Conservation (phyloP, 2,888 invertebrate genomes). For the Kuschelorhynchus macadamiae region DNA sequence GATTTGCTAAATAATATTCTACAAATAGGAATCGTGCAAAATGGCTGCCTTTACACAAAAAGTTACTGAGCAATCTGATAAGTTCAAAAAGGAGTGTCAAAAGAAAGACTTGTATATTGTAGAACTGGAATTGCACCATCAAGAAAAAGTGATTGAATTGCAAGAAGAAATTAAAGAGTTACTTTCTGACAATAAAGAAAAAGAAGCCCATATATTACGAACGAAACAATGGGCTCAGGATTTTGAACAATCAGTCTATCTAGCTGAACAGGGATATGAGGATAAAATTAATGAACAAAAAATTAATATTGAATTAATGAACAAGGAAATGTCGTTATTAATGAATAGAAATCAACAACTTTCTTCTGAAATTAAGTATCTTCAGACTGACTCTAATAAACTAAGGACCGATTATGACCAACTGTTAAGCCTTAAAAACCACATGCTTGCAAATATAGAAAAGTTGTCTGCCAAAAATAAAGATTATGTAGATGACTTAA, state of each 20-base stretch:
- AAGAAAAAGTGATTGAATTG: not conserved
- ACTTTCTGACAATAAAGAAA: conserved; percentile 1
- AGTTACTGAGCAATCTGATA: not conserved
- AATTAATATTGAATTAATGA: not conserved
- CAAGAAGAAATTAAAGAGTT: not conserved
- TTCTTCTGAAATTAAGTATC: not conserved
- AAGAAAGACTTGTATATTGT: not conserved
- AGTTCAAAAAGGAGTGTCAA: not conserved
- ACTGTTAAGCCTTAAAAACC: conserved; percentile 1
- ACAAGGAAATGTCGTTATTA: not conserved
- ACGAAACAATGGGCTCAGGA: not conserved
- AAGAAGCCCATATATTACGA: not conserved
- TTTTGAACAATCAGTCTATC: conserved; percentile 3
- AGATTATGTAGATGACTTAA: not conserved
- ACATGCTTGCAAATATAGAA: conserved; percentile 7
- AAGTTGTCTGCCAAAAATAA: conserved; percentile 3
- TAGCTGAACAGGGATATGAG: not conserved
- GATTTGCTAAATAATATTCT: too few species aligned
- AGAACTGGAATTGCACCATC: not conserved
- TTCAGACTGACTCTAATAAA: not conserved
- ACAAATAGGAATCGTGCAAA: too few species aligned
- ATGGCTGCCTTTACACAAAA: not conserved
- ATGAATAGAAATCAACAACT: not conserved
- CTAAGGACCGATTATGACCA: not conserved
- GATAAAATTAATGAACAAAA: not conserved